Evolutionary conservation across 2,888 invertebrate species (phyloP).

Genomic region (Prosopocoilus inquinatus): DNA sequence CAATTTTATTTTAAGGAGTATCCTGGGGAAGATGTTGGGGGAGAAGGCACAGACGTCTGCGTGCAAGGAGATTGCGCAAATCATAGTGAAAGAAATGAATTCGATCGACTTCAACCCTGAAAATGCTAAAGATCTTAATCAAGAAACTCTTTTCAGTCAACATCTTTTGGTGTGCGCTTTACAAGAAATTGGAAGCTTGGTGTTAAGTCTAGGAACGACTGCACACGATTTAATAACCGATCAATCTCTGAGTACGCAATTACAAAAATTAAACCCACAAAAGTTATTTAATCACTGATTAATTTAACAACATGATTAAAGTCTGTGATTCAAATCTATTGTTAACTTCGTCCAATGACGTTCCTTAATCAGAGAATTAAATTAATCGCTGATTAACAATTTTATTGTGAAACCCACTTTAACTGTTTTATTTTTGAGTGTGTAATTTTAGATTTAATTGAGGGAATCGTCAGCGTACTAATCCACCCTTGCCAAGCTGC

Average conservation of each 20-base stretch:
- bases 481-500: constrained; percentile 94
- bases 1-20: constrained; percentile 88
- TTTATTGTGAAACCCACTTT: no score
- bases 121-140: constrained; percentile 87
- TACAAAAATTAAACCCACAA: not conserved
- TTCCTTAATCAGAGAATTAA: no score
- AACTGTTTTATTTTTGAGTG: not conserved
- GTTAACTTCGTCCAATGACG: no score
- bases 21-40: constrained; percentile 90
- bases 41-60: constrained; percentile 97
- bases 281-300: no score
- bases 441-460: constrained; percentile 61
- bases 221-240: constrained; percentile 88
- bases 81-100: constrained; percentile 93
- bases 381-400: no score
- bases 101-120: constrained; percentile 90
- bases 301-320: no score
- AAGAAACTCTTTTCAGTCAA: constrained; percentile 87
- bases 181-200: constrained; percentile 88
- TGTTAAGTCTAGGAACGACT: constrained; percentile 90
- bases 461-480: constrained; percentile 78
- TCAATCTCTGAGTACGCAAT: constrained; percentile 69
- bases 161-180: constrained; percentile 90
- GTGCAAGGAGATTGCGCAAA: constrained; percentile 88
- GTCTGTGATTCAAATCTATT: no score